These are phyloP conservation scores for Haliaeetus leucogaster DNA, from an alignment of 2,113 vertebrate species.

Conservation along the genomic window DNA sequence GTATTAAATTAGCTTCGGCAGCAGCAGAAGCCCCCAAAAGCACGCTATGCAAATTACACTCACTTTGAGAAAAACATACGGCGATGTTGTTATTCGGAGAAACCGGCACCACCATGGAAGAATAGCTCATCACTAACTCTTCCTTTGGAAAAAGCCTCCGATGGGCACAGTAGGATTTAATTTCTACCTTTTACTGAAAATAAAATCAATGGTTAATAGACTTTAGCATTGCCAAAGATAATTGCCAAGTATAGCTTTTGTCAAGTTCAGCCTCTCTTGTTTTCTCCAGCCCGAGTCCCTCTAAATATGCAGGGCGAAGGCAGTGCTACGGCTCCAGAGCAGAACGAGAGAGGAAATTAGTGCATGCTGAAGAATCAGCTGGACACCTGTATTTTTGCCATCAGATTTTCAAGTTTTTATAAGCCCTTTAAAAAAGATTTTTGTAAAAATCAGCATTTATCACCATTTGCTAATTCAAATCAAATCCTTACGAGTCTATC, in stretches of 20 bases:
- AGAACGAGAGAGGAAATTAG: neutral
- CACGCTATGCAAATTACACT: constrained; percentile 17
- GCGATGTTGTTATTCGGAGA: neutral
- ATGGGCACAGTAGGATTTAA: constrained; percentile 27
- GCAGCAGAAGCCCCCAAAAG: constrained; percentile 11
- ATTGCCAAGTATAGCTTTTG: neutral
- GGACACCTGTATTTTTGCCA: neutral
- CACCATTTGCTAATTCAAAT: neutral
- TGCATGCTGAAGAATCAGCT: neutral
- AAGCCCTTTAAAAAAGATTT: neutral
- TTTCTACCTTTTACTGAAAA: constrained; percentile 14
- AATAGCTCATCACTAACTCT: constrained; percentile 19
- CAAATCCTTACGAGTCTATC: neutral
- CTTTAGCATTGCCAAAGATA: neutral
- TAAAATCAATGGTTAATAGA: neutral
- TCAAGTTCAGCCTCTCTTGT: neutral
- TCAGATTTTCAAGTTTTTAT: neutral
- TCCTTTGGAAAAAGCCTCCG: neutral
- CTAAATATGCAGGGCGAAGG: neutral
- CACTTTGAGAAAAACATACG: neutral
- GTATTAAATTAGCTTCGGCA: constrained; percentile 9
- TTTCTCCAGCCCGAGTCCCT: neutral
- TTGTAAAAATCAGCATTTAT: neutral
- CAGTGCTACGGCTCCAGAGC: neutral
- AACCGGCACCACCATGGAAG: neutral